phyloP scores from a whole-genome alignment of 1,140 invertebrate genomes.

The Oncopeltus fasciatus region DNA sequence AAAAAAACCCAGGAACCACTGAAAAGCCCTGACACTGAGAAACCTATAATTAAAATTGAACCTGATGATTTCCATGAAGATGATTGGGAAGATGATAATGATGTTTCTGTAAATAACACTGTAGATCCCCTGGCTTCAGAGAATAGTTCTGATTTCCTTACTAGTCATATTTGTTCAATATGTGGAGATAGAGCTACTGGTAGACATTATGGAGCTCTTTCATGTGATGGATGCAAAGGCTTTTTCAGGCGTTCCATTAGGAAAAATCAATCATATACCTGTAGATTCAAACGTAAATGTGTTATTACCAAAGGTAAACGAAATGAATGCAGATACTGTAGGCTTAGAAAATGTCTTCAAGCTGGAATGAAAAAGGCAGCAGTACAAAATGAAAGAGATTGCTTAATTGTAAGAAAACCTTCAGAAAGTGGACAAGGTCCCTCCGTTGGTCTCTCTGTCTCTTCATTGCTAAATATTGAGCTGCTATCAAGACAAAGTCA shows the following conservation, averaged over 20 bases:
- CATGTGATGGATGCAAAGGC: conserved; percentile 88
- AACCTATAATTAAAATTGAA: too few species aligned
- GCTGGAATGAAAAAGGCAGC: conserved; percentile 98
- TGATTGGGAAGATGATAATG: too few species aligned
- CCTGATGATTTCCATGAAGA: too few species aligned
- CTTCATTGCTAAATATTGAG: conserved; percentile 82
- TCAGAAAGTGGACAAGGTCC: conserved; percentile 78
- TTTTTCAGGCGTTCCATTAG: conserved; percentile 85
- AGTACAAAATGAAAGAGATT: conserved; percentile 94
- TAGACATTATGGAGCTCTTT: conserved; percentile 85
- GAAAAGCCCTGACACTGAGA: too few species aligned
- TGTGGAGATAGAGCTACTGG: conserved; percentile 91
- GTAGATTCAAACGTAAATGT: conserved; percentile 40
- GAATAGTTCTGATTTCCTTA: too few species aligned
- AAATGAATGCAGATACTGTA: conserved; percentile 92
- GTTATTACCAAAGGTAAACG: conserved; percentile 95
- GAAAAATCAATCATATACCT: conserved; percentile 92
- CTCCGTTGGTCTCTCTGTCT: conserved; percentile 66
- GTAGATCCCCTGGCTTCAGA: too few species aligned
- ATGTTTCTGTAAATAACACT: too few species aligned
- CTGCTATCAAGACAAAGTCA: conserved; percentile 51
- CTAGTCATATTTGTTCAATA: too few species aligned
- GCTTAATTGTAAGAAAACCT: conserved; percentile 82
- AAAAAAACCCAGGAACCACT: too few species aligned
- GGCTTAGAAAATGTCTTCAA: conserved; percentile 88